Conservation (phyloP, 2,888 invertebrate genomes). For the Clanis bilineata region DNA sequence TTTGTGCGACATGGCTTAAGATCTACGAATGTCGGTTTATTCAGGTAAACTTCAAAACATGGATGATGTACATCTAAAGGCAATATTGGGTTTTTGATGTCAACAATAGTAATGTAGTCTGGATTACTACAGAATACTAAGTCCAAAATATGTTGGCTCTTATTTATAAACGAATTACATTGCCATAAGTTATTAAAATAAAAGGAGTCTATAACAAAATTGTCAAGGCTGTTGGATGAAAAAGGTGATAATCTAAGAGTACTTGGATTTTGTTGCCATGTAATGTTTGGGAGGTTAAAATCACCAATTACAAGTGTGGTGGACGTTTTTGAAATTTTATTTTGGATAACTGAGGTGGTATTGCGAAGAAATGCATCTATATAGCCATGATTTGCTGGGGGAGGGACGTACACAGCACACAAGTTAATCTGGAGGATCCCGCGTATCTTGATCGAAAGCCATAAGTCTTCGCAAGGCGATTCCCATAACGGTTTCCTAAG, state of each 20-base stretch:
- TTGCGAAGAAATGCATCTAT: neutral
- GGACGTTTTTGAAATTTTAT: neutral
- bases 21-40: neutral
- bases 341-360: neutral
- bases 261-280: neutral
- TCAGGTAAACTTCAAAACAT: neutral
- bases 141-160: neutral
- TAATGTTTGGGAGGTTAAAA: neutral
- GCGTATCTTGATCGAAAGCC: neutral
- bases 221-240: neutral
- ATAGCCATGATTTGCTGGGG: neutral
- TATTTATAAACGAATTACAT: neutral
- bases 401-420: conserved; percentile 8
- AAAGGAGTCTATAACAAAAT: neutral
- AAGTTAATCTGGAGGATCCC: neutral
- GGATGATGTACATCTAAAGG: neutral
- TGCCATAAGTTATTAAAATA: neutral
- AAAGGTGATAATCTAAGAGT: neutral
- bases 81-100: neutral
- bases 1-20: neutral
- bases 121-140: neutral
- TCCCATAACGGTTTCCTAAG: conserved; percentile 3
- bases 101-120: neutral
- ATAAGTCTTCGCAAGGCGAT: neutral
- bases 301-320: neutral